These are phyloP conservation scores for Himalopsyche japonica DNA, from an alignment of 2,888 invertebrate species.

Conservation along the genomic window DNA sequence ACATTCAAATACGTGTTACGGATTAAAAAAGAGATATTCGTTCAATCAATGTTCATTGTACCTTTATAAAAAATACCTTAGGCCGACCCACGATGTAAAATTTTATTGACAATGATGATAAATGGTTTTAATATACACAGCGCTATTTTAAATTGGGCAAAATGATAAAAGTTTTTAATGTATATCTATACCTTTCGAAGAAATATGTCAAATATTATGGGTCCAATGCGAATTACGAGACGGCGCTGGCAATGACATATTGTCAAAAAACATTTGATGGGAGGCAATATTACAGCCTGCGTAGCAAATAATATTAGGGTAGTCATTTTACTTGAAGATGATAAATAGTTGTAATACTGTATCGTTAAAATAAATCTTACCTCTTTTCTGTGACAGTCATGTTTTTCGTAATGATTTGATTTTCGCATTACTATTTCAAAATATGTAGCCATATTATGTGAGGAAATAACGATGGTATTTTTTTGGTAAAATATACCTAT, in stretches of 20 bases:
- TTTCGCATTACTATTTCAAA: too few relatives aligned
- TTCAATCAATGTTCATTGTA: not conserved
- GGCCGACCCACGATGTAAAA: not conserved
- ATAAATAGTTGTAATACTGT: too few relatives aligned
- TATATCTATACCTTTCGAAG: not conserved
- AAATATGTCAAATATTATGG: not conserved
- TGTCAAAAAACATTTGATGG: not conserved
- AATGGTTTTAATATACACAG: not conserved
- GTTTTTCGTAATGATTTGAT: too few relatives aligned
- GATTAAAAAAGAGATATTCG: not conserved
- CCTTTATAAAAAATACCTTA: not conserved
- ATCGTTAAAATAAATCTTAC: too few relatives aligned
- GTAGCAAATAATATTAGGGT: not conserved
- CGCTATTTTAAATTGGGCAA: not conserved
- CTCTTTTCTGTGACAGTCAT: too few relatives aligned
- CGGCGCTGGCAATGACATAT: not conserved
- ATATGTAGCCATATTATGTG: too few relatives aligned
- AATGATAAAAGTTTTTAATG: not conserved
- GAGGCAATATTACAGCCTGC: not conserved
- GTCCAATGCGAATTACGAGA: not conserved
- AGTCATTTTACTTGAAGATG: not conserved
- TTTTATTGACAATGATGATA: not conserved
- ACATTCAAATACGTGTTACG: not conserved
- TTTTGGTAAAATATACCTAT: too few relatives aligned
- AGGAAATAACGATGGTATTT: too few relatives aligned